A percentile compares a stretch with the other conserved stretches of the same genome.
Conservation (phyloP, 2,888 invertebrate genomes). For the Lithodes maja region DNA sequence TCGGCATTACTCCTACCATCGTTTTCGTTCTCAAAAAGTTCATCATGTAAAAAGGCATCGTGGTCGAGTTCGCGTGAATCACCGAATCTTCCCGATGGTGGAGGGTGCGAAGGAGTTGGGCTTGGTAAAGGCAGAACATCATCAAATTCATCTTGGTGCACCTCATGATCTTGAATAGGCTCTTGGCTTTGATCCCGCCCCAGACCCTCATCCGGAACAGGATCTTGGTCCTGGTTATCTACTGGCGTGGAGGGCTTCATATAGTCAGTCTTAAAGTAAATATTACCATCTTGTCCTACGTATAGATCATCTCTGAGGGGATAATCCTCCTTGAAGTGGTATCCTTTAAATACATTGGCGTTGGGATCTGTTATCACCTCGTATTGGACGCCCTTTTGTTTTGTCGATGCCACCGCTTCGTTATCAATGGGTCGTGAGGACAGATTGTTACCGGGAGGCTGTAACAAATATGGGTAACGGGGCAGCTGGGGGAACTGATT, state of each 20-base stretch:
- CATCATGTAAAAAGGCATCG: background rate
- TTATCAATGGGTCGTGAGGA: background rate
- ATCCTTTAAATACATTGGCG: conserved; percentile 24
- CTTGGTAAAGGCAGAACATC: background rate
- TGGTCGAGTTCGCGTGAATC: background rate
- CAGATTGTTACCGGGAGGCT: background rate
- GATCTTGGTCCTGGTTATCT: background rate
- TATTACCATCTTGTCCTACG: conserved; percentile 60
- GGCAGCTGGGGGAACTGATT: conserved; percentile 36
- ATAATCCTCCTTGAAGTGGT: conserved; percentile 50
- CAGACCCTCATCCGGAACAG: background rate
- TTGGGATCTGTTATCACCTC: conserved; percentile 41
- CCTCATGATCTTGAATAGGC: background rate
- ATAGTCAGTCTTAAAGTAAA: conserved; percentile 45
- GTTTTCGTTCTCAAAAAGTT: conserved; percentile 19
- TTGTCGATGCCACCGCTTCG: background rate
- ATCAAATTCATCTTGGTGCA: background rate
- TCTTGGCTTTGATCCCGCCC: background rate
- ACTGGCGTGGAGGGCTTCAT: background rate
- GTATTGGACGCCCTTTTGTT: background rate
- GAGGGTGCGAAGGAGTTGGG: background rate
- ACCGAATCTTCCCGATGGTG: background rate
- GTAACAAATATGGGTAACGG: conserved; percentile 2
- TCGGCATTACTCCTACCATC: background rate
- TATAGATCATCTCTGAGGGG: conserved; percentile 61